Evolutionary conservation across 2,888 invertebrate genomes (phyloP).

Genomic region (Rhopalosiphum nymphaeae): DNA sequence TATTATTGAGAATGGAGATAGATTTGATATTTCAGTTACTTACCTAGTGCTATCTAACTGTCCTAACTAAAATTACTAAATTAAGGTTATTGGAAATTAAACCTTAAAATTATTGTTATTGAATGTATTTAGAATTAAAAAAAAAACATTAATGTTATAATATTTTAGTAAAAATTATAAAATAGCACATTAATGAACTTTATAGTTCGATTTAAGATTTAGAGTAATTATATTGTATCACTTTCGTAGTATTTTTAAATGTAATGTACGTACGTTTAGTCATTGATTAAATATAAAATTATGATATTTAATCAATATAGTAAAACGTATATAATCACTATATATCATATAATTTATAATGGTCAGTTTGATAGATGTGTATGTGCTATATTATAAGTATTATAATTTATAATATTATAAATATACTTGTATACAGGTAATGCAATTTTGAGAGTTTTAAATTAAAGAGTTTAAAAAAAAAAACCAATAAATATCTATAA

Average conservation of each 20-base stretch:
- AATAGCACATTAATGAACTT: neutral
- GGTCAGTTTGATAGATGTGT: neutral
- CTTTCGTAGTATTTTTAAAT: neutral
- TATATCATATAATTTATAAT: neutral
- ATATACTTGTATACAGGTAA: neutral
- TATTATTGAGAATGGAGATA: neutral
- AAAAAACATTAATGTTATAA: neutral
- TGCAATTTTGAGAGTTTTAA: neutral
- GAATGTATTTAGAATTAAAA: neutral
- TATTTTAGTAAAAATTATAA: neutral
- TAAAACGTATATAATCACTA: neutral
- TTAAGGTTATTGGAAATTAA: neutral
- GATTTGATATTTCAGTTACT: neutral
- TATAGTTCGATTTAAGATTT: neutral
- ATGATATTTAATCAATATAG: too few relatives aligned
- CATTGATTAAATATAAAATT: too few relatives aligned
- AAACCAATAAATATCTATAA: neutral
- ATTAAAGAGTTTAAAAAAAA: neutral
- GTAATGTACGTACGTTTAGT: too few relatives aligned
- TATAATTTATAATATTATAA: neutral
- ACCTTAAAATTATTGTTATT: neutral
- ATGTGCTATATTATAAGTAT: neutral
- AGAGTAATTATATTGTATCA: neutral
- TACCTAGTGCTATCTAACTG: neutral
- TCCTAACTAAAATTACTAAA: neutral